phyloP scores from a whole-genome alignment of 2,888 invertebrate species.

The Apodemia duryi region DNA sequence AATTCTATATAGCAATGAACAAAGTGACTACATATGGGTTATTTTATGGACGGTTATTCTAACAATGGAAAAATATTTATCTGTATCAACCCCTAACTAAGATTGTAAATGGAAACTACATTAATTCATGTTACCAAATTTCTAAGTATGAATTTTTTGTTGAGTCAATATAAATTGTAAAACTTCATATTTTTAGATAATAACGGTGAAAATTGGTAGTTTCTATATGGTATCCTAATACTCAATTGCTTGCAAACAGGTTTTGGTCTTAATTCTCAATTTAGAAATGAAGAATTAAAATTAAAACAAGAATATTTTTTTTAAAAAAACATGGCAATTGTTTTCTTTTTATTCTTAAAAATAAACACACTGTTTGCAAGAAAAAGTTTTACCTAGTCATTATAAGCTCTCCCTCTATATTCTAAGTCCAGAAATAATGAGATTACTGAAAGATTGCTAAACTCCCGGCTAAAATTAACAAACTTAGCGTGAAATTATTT shows the following conservation, averaged over 20 bases:
- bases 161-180: not conserved
- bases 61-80: conserved; percentile 51
- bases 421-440: conserved; percentile 55
- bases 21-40: conserved; percentile 40
- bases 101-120: too few relatives aligned
- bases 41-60: conserved; percentile 36
- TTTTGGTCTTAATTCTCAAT: not conserved
- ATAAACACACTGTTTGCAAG: not conserved
- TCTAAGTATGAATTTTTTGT: not conserved
- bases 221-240: too few relatives aligned
- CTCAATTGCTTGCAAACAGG: not conserved
- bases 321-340: too few relatives aligned
- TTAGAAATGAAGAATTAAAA: not conserved
- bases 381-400: conserved; percentile 23
- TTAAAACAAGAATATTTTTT: not conserved
- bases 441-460: conserved; percentile 65
- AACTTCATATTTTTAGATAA: not conserved
- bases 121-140: too few relatives aligned
- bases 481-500: conserved; percentile 21
- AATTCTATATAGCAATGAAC: conserved; percentile 59
- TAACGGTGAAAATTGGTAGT: too few relatives aligned
- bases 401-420: conserved; percentile 57
- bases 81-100: not conserved
- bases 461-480: conserved; percentile 50
- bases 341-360: not conserved